Conservation (phyloP, 2,888 invertebrate species). For the Rhagonycha fulva region DNA sequence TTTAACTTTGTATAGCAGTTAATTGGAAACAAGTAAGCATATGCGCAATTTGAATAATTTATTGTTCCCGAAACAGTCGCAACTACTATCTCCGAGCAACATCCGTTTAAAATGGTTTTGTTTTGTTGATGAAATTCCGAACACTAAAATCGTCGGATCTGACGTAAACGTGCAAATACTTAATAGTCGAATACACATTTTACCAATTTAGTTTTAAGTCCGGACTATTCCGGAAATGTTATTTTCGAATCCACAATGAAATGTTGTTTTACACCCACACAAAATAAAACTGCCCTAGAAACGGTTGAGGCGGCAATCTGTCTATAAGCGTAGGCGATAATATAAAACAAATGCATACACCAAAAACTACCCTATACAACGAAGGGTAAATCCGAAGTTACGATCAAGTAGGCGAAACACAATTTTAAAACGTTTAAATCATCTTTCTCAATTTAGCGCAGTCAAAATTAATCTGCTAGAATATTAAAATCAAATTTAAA, state of each 20-base stretch:
- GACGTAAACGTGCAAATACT: background rate
- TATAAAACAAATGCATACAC: background rate
- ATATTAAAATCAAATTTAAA: background rate
- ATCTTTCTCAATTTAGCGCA: background rate
- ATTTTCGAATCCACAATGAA: conserved; percentile 1
- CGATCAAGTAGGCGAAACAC: background rate
- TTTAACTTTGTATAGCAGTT: background rate
- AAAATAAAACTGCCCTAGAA: conserved; percentile 2
- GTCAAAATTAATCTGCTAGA: background rate
- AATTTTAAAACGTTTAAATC: background rate
- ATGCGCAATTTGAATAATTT: background rate
- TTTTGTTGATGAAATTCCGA: background rate
- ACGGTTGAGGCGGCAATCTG: conserved; percentile 26
- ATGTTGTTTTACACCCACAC: conserved; percentile 13
- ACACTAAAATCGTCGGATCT: background rate
- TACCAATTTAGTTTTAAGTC: background rate
- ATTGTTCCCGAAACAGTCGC: background rate
- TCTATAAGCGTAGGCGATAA: conserved; percentile 28
- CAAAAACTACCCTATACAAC: background rate
- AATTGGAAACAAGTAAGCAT: background rate
- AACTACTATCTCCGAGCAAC: background rate
- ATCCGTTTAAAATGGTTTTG: too few species aligned
- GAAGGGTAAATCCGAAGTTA: background rate
- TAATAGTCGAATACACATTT: background rate
- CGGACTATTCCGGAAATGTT: background rate